Conservation (phyloP, 2,888 invertebrate genomes). For the Tinea semifulvella region DNA sequence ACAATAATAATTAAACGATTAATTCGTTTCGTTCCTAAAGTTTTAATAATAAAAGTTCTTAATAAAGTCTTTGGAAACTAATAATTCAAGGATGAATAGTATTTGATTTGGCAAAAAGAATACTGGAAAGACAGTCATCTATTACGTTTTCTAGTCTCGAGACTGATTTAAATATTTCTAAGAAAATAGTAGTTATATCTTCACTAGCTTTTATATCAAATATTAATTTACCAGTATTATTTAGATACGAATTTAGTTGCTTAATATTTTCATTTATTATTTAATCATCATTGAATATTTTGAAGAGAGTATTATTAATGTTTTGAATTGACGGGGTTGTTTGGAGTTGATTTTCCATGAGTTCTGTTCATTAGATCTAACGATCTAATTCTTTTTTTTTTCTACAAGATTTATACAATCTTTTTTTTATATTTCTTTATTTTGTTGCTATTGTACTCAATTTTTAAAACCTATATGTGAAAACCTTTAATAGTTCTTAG, state of each 20-base stretch:
- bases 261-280: conserved; percentile 24
- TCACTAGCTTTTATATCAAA: conserved; percentile 22
- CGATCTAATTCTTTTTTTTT: conserved; percentile 22
- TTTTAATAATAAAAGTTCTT: conserved; percentile 3
- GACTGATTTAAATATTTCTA: conserved; percentile 17
- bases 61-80: conserved; percentile 5
- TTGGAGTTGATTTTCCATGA: conserved; percentile 24
- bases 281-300: conserved; percentile 24
- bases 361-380: too few relatives aligned
- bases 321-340: conserved; percentile 24
- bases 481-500: too few relatives aligned
- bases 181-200: conserved; percentile 22
- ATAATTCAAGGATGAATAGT: conserved; percentile 6
- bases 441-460: too few relatives aligned
- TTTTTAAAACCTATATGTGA: too few relatives aligned
- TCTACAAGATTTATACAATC: conserved; percentile 25
- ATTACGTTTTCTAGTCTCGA: conserved; percentile 9
- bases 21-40: too few relatives aligned
- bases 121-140: background rate
- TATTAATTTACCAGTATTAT: conserved; percentile 18
- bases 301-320: conserved; percentile 23
- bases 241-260: conserved; percentile 20
- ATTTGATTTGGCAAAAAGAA: conserved; percentile 4
- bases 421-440: too few relatives aligned
- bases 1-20: background rate